phyloP scores from a whole-genome alignment of 2,113 vertebrate genomes.

The Heliornis fulica region DNA sequence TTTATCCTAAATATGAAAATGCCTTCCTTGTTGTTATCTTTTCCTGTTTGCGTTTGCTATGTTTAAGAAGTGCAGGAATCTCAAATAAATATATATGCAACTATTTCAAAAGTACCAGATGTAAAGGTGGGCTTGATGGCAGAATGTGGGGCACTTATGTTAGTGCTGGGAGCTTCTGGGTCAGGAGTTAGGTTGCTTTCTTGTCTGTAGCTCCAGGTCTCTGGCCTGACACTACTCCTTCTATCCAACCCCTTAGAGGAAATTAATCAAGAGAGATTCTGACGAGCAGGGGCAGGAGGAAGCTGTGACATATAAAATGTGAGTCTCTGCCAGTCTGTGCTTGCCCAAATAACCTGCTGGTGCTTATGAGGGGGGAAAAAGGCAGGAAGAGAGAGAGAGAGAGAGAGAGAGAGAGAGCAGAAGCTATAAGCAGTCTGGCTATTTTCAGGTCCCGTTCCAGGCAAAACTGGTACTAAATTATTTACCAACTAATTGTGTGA shows the following conservation, averaged over 20 bases:
- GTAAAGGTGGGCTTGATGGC: background rate
- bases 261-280: background rate
- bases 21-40: background rate
- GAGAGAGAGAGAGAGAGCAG: background rate
- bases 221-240: background rate
- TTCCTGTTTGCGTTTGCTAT: background rate
- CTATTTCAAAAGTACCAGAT: accelerated
- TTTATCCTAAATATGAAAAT: background rate
- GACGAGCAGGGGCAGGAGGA: background rate
- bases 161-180: background rate
- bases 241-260: background rate
- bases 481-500: conserved; percentile 38
- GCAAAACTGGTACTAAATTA: conserved; percentile 46
- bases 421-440: background rate
- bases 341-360: background rate
- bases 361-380: background rate
- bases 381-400: background rate
- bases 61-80: background rate
- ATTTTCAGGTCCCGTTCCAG: background rate
- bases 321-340: background rate
- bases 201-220: background rate
- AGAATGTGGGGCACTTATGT: background rate
- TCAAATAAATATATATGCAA: background rate
- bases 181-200: background rate
- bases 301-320: background rate